Evolutionary conservation across 2,113 vertebrate genomes (phyloP).

Genomic region (Cacatua alba): DNA sequence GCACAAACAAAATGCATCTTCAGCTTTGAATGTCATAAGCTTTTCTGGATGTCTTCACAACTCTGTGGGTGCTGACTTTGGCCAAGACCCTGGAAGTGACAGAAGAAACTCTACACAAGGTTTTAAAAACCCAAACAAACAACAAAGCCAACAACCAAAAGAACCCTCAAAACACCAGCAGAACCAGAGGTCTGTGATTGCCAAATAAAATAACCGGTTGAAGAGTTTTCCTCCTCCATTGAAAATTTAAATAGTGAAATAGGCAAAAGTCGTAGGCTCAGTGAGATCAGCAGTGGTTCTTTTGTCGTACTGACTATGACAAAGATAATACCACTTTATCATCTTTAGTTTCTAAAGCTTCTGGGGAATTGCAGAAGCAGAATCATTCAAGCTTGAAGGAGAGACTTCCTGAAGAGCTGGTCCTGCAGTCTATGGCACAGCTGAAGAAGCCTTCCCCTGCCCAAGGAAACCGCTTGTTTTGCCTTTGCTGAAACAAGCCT

Average conservation of each 20-base stretch:
- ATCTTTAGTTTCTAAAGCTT: background rate
- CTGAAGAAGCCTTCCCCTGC: background rate
- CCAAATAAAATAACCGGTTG: background rate
- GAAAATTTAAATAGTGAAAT: background rate
- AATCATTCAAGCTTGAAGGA: background rate
- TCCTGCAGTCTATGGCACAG: background rate
- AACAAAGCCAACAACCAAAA: background rate
- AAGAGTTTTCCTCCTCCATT: background rate
- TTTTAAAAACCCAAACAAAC: background rate
- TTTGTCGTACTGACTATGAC: background rate
- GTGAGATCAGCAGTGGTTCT: background rate
- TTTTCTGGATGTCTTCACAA: background rate
- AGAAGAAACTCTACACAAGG: background rate
- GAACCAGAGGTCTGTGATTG: background rate
- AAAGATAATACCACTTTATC: background rate
- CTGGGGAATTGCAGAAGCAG: background rate
- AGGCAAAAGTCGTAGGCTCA: background rate
- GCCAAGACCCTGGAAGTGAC: background rate
- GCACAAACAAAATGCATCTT: background rate
- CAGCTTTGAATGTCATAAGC: background rate
- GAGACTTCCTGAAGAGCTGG: background rate
- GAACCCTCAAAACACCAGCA: background rate
- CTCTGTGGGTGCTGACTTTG: background rate
- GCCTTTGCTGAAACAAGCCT: background rate
- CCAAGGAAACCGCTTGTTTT: background rate